Conservation (phyloP, 2,888 invertebrate genomes). For the Ornithoptera alexandrae region DNA sequence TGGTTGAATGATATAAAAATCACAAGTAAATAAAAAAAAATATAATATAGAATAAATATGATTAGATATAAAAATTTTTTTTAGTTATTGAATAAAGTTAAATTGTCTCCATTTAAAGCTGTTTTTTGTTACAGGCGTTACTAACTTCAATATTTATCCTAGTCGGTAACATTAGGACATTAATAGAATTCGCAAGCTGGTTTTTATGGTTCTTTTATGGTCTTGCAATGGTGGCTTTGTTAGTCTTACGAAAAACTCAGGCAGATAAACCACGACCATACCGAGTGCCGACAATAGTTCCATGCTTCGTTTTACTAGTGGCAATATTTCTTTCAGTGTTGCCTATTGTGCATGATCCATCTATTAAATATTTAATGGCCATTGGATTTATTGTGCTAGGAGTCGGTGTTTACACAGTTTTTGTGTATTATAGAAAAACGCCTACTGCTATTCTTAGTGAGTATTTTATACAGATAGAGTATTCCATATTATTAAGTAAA, state of each 20-base stretch:
- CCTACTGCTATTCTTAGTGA: constrained; percentile 83
- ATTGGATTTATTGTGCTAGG: constrained; percentile 85
- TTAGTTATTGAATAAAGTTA: too few species aligned
- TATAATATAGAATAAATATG: too few species aligned
- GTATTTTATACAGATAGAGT: constrained; percentile 40
- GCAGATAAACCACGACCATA: constrained; percentile 85
- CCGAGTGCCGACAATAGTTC: constrained; percentile 85
- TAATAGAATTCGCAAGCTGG: constrained; percentile 93
- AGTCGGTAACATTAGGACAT: constrained; percentile 85
- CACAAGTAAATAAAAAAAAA: too few species aligned
- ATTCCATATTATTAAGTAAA: too few species aligned
- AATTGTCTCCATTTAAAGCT: too few species aligned
- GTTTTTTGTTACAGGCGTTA: constrained; percentile 76
- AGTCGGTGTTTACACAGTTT: constrained; percentile 85
- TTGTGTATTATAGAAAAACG: constrained; percentile 85
- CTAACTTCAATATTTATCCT: constrained; percentile 86
- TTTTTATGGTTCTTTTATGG: constrained; percentile 94
- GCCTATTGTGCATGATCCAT: constrained; percentile 88
- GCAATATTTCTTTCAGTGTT: constrained; percentile 86
- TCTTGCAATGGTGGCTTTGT: constrained; percentile 87
- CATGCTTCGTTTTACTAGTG: constrained; percentile 84
- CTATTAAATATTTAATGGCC: constrained; percentile 87
- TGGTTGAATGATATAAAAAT: too few species aligned
- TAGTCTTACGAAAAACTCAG: constrained; percentile 86
- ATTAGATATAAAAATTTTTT: too few species aligned